phyloP scores from a whole-genome alignment of 92 coral and sea anemone genomes.

The Diadumene lineata region DNA sequence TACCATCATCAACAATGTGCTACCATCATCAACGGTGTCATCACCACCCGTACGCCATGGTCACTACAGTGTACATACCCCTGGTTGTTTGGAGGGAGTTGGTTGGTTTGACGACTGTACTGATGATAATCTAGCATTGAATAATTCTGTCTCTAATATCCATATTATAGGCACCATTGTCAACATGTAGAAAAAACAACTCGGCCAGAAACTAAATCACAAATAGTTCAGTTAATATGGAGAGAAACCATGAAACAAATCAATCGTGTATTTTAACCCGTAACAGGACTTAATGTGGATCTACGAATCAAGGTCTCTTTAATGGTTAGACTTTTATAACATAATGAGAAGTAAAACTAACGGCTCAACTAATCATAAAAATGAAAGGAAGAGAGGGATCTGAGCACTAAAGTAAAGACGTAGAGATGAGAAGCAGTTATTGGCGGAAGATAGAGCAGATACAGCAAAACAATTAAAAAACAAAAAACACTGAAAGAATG shows the following conservation, averaged over 20 bases:
- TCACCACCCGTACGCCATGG: background rate
- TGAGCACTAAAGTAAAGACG: too few relatives aligned
- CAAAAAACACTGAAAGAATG: background rate
- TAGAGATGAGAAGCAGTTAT: too few relatives aligned
- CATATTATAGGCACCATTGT: constrained; percentile 91
- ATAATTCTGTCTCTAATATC: constrained; percentile 82
- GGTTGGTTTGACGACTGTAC: background rate
- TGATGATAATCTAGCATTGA: constrained; percentile 41
- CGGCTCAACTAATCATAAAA: too few relatives aligned
- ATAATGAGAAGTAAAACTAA: too few relatives aligned
- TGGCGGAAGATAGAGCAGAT: too few relatives aligned
- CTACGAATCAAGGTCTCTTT: too few relatives aligned
- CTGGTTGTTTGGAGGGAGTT: background rate
- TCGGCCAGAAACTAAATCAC: constrained; percentile 89
- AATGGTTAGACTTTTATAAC: too few relatives aligned
- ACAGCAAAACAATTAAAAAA: too few relatives aligned
- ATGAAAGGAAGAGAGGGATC: too few relatives aligned
- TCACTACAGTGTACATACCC: background rate
- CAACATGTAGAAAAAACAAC: constrained; percentile 95
- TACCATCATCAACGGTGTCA: background rate
- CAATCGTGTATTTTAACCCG: too few relatives aligned
- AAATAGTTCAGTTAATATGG: background rate
- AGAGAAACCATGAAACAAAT: too few relatives aligned
- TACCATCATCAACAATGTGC: background rate
- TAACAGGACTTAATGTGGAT: too few relatives aligned